Percentiles rank a stretch among this genome's conserved stretches.
These are phyloP conservation scores for Lepidonotus clava DNA, from an alignment of 2,888 invertebrate genomes.

Conservation along the genomic window DNA sequence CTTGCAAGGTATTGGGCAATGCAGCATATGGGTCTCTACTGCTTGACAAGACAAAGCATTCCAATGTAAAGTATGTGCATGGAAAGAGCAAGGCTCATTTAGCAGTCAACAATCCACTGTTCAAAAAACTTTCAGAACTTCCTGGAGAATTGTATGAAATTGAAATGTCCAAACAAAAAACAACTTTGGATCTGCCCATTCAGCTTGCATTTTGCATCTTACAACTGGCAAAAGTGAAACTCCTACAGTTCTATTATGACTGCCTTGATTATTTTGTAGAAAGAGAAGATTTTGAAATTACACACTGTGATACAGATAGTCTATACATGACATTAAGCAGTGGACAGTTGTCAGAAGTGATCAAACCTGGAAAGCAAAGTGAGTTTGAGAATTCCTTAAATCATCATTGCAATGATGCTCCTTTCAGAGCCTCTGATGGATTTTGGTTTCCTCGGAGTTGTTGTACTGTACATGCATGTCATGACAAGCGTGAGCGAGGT, in stretches of 20 bases:
- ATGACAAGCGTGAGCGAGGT: not conserved
- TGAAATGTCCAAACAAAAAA: not conserved
- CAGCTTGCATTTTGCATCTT: not conserved
- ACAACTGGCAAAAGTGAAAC: not conserved
- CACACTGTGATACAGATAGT: not conserved
- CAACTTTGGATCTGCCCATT: not conserved
- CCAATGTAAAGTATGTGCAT: not conserved
- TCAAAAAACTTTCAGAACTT: not conserved
- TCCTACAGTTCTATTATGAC: not conserved
- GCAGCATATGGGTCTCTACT: not conserved
- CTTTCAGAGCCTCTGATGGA: not conserved
- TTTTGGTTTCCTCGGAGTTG: conserved; percentile 10
- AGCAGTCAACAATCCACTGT: not conserved
- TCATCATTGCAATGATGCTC: not conserved
- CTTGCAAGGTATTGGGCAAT: not conserved
- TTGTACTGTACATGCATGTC: not conserved
- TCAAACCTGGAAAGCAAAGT: not conserved
- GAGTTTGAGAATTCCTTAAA: not conserved
- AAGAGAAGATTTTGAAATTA: not conserved
- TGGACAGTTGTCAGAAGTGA: not conserved
- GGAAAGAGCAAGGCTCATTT: not conserved
- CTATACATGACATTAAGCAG: not conserved
- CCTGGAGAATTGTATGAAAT: not conserved
- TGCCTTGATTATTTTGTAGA: not conserved
- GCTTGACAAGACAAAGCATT: not conserved